These are phyloP conservation scores for Coendou prehensilis DNA, from an alignment of 2,797 vertebrate genomes.

Conservation along the genomic window DNA sequence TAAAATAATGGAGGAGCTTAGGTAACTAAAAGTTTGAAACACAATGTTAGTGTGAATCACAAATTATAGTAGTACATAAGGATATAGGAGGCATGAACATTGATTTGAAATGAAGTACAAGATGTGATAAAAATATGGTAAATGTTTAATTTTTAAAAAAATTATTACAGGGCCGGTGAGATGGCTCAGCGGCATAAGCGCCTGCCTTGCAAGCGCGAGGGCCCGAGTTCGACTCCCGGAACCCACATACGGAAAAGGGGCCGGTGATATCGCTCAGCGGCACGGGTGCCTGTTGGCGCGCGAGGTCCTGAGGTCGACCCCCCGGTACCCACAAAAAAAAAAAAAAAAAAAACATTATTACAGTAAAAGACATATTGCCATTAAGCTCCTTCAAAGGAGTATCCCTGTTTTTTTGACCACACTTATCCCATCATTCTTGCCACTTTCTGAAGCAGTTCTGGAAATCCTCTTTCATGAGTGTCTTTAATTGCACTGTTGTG, in stretches of 20 bases:
- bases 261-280: too few species aligned
- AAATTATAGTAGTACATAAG: neutral
- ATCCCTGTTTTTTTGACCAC: too few species aligned
- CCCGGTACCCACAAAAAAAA: too few species aligned
- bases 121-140: neutral
- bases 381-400: neutral
- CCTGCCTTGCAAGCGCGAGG: too few species aligned
- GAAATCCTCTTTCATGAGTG: neutral
- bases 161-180: neutral
- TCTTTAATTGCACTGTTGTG: neutral
- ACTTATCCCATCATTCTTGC: neutral
- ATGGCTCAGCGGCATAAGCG: too few species aligned
- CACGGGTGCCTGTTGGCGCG: too few species aligned
- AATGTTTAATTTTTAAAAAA: neutral
- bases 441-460: neutral
- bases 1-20: neutral
- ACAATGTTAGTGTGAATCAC: neutral
- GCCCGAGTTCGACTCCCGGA: too few species aligned
- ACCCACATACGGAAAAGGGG: too few species aligned
- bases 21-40: neutral
- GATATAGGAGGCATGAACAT: neutral
- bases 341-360: neutral
- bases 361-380: neutral
- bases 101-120: constrained; percentile 6
- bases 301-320: too few species aligned